Base-by-base conservation (phyloP, 2,797 vertebrate species). In the Emydoidea blandingii region DNA sequence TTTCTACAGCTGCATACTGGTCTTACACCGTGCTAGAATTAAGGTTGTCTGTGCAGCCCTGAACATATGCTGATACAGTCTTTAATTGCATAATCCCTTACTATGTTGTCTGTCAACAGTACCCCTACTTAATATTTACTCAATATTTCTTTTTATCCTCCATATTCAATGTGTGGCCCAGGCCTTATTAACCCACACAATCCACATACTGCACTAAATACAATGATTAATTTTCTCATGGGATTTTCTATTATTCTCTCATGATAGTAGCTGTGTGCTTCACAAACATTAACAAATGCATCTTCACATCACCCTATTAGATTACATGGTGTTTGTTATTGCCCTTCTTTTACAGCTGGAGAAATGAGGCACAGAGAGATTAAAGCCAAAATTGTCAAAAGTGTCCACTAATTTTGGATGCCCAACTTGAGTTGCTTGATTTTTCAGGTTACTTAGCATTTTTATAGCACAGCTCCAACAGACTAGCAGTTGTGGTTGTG, bases 81-180 rank as follows among this genome's bases (percentile, higher is more conserved):
- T 10, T 19, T 80, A 90, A 88, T 3, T 87, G 54, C 87, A 82
- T 10, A 79, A 31, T 68, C 88, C 91, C 89, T 50, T n/a, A 80
- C 2, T 49, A 47, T 29, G 10, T 82, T 68, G 74, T 27, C 1
- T 21, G 5, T 23, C 12, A 92, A 12, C 4, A 91, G 12, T 53
- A 56, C 8, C 84, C 9, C 19, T 65, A 12, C 5, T 49, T 14
- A 74, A 10, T 34, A 6, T 68, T 41, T 29, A 79, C 29, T 10
- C 4, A 1, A 3, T 86, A 65, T 4, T 79, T 52, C 34, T 2
- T 90, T 85, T 31, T 19, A 88, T 53, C 12, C 8, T 80, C 34
- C 44, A 15, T 1, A 2, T 29, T 83, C n/a, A 12, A 10, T 47
- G 5, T 4, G 23, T 2, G 78, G 10, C 8, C 25, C 50, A 31